Base-by-base conservation (phyloP, 2,797 vertebrate species). In the Enteromius treurensis region DNA sequence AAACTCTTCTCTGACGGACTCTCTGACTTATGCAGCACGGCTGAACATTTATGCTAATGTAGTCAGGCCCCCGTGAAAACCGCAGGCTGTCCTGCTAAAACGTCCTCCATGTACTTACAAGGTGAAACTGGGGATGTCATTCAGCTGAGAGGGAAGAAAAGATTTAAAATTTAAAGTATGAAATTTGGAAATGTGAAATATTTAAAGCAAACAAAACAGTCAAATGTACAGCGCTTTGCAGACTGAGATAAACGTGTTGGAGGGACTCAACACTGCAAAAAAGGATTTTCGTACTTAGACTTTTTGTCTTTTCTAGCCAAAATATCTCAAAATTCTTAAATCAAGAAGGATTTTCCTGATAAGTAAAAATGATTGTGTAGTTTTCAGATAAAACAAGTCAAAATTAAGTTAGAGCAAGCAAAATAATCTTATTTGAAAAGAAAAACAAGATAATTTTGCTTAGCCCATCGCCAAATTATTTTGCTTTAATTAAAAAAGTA, bases 1-100 rank as follows among this genome's bases (percentile, higher is more conserved):
- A 83, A 85, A 71, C 76, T 42, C n/a, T 60, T 80, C 37, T 81
- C 47, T 85, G 84, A 87, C 58, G 77, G 83, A 81, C 77, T 58
- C 51, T 68, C 58, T 80, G 21, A 29, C 78, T 75, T 84, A 40
- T 73, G 60, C 32, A 37, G 32, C 80, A 42, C 60, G 4, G 11
- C 23, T 42, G 23, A 84, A 79, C 55, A 77, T 73, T 84, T 69
- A 86, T 80, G 71, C 77, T 84, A 84, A 86, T 88, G 42, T 40
- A 77, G 47, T 84, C 75, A 88, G 58, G 81, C 79, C 69, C 73
- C 53, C 19, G 40, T 86, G 77, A 82, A 79, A 83, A 77, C 79
- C 75, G 29, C 62, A 86, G 84, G 86, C 81, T 51, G 65, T 55
- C 47, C 49, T 69, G 64, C 69, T 60, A 34, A 82, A 86, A 83